phyloP scores from a whole-genome alignment of 2,797 vertebrate genomes.

The Nothura maculosa region DNA sequence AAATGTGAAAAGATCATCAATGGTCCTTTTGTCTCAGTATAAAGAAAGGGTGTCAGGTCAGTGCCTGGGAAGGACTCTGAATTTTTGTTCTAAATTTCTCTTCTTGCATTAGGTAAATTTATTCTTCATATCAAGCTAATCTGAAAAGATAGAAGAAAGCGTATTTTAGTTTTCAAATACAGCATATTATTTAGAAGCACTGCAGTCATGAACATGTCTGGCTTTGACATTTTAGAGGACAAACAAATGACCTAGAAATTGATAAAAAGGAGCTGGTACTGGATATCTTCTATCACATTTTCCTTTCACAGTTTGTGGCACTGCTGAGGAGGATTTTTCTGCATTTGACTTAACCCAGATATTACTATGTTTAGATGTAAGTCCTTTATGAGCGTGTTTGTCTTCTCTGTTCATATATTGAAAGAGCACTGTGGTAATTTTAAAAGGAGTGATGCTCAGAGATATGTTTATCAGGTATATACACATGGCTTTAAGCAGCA shows the following conservation, averaged over 20 bases:
- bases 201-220: slow-evolving; percentile 29
- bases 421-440: slow-evolving; percentile 29
- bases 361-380: slow-evolving; percentile 40
- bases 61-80: background rate
- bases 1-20: background rate
- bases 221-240: slow-evolving; percentile 57
- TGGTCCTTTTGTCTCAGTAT: background rate
- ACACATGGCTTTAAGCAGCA: slow-evolving; percentile 34
- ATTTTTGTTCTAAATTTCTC: background rate
- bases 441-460: background rate
- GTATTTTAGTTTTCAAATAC: background rate
- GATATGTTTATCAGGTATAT: background rate
- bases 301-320: slow-evolving; percentile 29
- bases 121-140: slow-evolving; percentile 28
- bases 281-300: slow-evolving; percentile 51
- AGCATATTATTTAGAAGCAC: background rate
- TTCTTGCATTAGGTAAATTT: background rate
- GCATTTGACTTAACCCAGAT: slow-evolving; percentile 63
- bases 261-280: background rate
- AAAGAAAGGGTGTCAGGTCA: background rate
- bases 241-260: slow-evolving; percentile 68
- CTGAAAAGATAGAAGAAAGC: background rate
- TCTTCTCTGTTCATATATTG: slow-evolving; percentile 27
- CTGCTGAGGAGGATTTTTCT: slow-evolving; percentile 37
- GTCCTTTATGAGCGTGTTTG: slow-evolving; percentile 58